A percentile compares a stretch with the other conserved stretches of the same genome.
Evolutionary conservation across 1,140 invertebrate genomes (phyloP).

Genomic region (silkworm (Bombyx mori)): DNA sequence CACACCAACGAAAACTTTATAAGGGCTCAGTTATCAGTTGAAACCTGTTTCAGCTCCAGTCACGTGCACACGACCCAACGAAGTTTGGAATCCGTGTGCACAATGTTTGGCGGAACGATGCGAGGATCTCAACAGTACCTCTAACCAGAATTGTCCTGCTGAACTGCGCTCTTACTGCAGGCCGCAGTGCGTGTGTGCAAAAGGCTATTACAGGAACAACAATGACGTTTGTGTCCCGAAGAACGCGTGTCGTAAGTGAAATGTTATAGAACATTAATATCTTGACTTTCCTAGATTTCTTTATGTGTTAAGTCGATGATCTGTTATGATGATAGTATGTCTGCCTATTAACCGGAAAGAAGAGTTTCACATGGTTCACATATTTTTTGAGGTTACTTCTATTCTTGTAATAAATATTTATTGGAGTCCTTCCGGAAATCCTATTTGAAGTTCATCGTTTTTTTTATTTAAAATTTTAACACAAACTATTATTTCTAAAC

Average conservation of each 20-base stretch:
- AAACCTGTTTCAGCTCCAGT: slow-evolving; percentile 9
- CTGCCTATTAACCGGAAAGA: too few relatives aligned
- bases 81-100: slow-evolving; percentile 20
- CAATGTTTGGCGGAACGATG: slow-evolving; percentile 16
- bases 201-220: slow-evolving; percentile 15
- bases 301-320: too few relatives aligned
- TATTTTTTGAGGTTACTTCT: background rate
- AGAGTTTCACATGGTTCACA: background rate
- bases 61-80: slow-evolving; percentile 22
- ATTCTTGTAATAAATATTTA: too few relatives aligned
- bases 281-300: too few relatives aligned
- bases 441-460: too few relatives aligned
- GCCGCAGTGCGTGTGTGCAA: slow-evolving; percentile 20
- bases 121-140: slow-evolving; percentile 7
- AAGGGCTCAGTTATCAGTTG: background rate
- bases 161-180: slow-evolving; percentile 7
- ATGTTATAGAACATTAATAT: background rate
- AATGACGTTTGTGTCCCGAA: slow-evolving; percentile 15
- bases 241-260: slow-evolving; percentile 12
- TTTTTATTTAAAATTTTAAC: too few relatives aligned
- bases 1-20: too few relatives aligned
- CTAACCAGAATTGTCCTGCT: slow-evolving; percentile 1
- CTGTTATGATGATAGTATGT: too few relatives aligned
- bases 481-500: too few relatives aligned
- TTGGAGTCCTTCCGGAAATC: too few relatives aligned